Conservation (phyloP, 1,140 invertebrate genomes). For the Scaptomyza pallida region DNA sequence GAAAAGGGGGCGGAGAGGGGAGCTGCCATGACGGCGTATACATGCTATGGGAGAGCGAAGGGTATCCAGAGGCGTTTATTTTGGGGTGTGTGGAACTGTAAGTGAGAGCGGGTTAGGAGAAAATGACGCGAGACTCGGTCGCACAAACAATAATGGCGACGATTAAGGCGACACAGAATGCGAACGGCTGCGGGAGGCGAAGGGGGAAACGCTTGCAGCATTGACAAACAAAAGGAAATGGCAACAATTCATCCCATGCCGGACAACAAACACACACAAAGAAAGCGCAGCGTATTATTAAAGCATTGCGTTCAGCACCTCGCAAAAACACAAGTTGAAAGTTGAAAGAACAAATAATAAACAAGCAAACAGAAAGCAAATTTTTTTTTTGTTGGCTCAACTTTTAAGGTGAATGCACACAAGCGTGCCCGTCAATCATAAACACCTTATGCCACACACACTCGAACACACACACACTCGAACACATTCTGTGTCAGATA, state of each 20-base stretch:
- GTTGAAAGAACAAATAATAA: slow-evolving; percentile 70
- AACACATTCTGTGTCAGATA: not conserved
- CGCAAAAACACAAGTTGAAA: slow-evolving; percentile 54
- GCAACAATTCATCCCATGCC: slow-evolving; percentile 69
- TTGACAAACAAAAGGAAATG: slow-evolving; percentile 78
- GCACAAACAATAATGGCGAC: slow-evolving; percentile 58
- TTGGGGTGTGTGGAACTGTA: not conserved
- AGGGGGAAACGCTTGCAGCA: slow-evolving; percentile 19
- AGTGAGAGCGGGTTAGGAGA: not conserved
- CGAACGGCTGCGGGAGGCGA: not conserved
- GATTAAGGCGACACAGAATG: slow-evolving; percentile 40
- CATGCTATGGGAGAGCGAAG: not conserved
- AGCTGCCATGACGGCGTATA: slow-evolving; percentile 1
- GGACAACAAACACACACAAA: slow-evolving; percentile 52
- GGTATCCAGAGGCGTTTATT: slow-evolving; percentile 13
- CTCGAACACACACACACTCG: slow-evolving; percentile 1
- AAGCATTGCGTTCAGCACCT: slow-evolving; percentile 47
- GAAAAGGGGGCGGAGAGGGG: not conserved
- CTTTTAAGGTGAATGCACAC: slow-evolving; percentile 42
- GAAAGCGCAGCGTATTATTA: slow-evolving; percentile 41
- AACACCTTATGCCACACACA: slow-evolving; percentile 32
- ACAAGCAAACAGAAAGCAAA: slow-evolving; percentile 31
- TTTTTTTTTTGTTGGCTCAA: slow-evolving; percentile 24
- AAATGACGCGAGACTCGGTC: slow-evolving; percentile 10
- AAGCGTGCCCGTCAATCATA: slow-evolving; percentile 45